Conservation (phyloP, 1,140 invertebrate genomes). For the Teleopsis dalmanni region DNA sequence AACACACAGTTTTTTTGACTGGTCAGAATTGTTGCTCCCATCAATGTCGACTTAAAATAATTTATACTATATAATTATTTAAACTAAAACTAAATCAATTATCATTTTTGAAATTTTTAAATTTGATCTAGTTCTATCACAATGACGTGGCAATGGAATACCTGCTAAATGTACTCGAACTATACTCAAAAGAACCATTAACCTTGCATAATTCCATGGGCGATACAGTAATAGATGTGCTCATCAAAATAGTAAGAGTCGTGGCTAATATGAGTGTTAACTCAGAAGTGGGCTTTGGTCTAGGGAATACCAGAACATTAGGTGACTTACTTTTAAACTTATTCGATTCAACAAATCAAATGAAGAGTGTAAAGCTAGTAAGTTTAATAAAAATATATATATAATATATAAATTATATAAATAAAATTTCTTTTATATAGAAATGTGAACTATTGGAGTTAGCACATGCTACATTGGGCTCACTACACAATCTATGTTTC, state of each 20-base stretch:
- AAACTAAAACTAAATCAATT: no score
- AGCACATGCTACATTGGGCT: conserved; percentile 39
- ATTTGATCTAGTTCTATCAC: conserved; percentile 41
- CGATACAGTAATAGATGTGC: conserved; percentile 43
- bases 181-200: conserved; percentile 23
- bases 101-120: no score
- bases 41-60: no score
- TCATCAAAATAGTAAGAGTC: conserved; percentile 54
- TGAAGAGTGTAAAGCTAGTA: conserved; percentile 13
- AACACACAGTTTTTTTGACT: no score
- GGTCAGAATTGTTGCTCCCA: no score
- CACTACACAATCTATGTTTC: conserved; percentile 41
- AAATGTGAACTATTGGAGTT: conserved; percentile 31
- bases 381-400: background rate
- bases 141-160: conserved; percentile 45
- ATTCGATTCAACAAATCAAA: conserved; percentile 17
- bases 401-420: background rate
- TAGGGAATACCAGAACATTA: conserved; percentile 43
- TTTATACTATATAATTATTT: no score
- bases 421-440: background rate
- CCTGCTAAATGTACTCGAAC: conserved; percentile 31
- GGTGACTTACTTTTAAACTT: conserved; percentile 30
- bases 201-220: conserved; percentile 16
- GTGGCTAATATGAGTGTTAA: conserved; percentile 68
- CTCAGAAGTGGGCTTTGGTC: conserved; percentile 55